These are phyloP conservation scores for Steinernema hermaphroditum DNA, from an alignment of 2,888 invertebrate species.

Conservation along the genomic window DNA sequence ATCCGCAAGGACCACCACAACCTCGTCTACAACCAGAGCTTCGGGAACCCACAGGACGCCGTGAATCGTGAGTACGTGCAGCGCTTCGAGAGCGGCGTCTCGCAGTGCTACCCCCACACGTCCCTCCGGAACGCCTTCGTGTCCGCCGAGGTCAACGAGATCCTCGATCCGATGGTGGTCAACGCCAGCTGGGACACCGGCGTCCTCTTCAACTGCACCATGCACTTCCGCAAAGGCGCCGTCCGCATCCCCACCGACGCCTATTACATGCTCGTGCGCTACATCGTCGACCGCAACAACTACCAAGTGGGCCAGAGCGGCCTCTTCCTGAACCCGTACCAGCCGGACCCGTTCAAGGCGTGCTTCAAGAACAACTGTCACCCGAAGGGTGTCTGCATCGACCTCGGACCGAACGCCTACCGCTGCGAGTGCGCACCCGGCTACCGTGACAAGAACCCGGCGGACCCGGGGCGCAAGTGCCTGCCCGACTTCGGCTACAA, in stretches of 20 bases:
- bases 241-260: slow-evolving; percentile 63
- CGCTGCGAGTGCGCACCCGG: slow-evolving; percentile 61
- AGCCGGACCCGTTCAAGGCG: slow-evolving; percentile 64
- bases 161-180: slow-evolving; percentile 55
- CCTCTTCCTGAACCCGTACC: slow-evolving; percentile 60
- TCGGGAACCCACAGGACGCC: slow-evolving; percentile 54
- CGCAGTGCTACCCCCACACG: slow-evolving; percentile 63
- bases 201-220: slow-evolving; percentile 63
- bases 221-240: slow-evolving; percentile 63
- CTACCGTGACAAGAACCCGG: slow-evolving; percentile 62
- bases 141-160: slow-evolving; percentile 62
- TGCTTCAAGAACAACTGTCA: slow-evolving; percentile 66
- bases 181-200: slow-evolving; percentile 65
- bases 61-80: slow-evolving; percentile 55
- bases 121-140: slow-evolving; percentile 58
- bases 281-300: slow-evolving; percentile 59
- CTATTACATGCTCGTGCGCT: slow-evolving; percentile 58
- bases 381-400: slow-evolving; percentile 61
- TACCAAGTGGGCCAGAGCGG: slow-evolving; percentile 64
- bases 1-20: slow-evolving; percentile 55
- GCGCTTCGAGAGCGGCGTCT: slow-evolving; percentile 56
- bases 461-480: slow-evolving; percentile 62
- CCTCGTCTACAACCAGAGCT: slow-evolving; percentile 58
- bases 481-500: slow-evolving; percentile 63
- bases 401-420: slow-evolving; percentile 61